A percentile compares a stretch with the other conserved stretches of the same genome.
Conservation (phyloP, 2,888 invertebrate genomes). For the Drosophila emarginata region DNA sequence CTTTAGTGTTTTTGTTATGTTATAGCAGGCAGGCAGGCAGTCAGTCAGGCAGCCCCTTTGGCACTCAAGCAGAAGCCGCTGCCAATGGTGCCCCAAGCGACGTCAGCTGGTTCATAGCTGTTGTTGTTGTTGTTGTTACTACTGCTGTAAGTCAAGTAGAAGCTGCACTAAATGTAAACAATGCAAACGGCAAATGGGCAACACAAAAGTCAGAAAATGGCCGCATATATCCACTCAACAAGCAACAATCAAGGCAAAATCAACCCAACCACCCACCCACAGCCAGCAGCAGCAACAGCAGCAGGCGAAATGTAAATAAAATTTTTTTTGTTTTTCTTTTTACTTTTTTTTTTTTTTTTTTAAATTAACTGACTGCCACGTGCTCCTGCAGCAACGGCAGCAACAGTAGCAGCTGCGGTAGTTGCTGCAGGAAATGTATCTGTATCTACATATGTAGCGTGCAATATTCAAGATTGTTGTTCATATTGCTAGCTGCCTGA, state of each 20-base stretch:
- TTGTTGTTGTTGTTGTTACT: slow-evolving; percentile 30
- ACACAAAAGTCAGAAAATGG: slow-evolving; percentile 19
- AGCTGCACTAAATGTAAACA: slow-evolving; percentile 70
- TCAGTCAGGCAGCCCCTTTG: slow-evolving; percentile 26
- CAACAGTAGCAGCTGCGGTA: slow-evolving; percentile 23
- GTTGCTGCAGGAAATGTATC: slow-evolving; percentile 69
- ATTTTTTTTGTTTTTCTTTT: slow-evolving; percentile 33
- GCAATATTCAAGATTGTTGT: slow-evolving; percentile 73
- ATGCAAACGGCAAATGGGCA: slow-evolving; percentile 46
- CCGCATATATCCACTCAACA: slow-evolving; percentile 9
- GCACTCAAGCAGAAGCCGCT: slow-evolving; percentile 49
- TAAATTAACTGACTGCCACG: slow-evolving; percentile 72
- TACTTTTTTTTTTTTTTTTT: slow-evolving; percentile 48
- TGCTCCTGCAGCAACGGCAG: slow-evolving; percentile 30
- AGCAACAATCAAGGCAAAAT: slow-evolving; percentile 1
- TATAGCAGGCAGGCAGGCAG: slow-evolving; percentile 44
- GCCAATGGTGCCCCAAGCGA: slow-evolving; percentile 35
- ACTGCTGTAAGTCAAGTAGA: slow-evolving; percentile 68
- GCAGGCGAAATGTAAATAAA: slow-evolving; percentile 70
- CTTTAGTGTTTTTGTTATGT: slow-evolving; percentile 60
- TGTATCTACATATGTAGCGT: slow-evolving; percentile 72
- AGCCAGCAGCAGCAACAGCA: slow-evolving; percentile 35
- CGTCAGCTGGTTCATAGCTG: slow-evolving; percentile 56
- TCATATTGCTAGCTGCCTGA: slow-evolving; percentile 60
- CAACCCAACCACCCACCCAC: slow-evolving; percentile 13